A percentile compares a stretch with the other conserved stretches of the same genome.
Conservation (phyloP, 2,113 vertebrate species). For the Coracopsis vasa region DNA sequence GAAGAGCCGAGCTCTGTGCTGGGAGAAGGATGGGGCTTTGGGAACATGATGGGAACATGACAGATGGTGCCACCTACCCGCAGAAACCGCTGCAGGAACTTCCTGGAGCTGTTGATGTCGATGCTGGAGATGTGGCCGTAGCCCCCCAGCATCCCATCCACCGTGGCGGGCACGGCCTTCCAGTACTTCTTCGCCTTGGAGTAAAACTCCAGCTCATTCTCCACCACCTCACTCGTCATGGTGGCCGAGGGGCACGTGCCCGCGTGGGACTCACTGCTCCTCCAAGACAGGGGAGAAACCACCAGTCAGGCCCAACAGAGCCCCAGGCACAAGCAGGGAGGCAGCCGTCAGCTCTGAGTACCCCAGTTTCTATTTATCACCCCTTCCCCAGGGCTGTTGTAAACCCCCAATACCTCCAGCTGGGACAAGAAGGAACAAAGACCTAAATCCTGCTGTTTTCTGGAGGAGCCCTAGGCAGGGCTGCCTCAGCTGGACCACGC, state of each 20-base stretch:
- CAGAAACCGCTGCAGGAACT: slow-evolving; percentile 89
- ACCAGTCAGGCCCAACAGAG: accelerated
- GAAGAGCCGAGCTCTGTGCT: background rate
- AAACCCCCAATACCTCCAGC: background rate
- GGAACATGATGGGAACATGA: background rate
- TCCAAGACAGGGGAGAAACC: background rate
- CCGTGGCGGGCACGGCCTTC: slow-evolving; percentile 87
- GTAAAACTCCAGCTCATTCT: slow-evolving; percentile 86
- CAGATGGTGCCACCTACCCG: slow-evolving; percentile 76
- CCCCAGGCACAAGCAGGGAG: accelerated
- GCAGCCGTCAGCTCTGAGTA: background rate
- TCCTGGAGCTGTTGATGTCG: slow-evolving; percentile 91
- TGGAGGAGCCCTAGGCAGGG: background rate
- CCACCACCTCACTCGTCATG: slow-evolving; percentile 85
- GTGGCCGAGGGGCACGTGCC: background rate
- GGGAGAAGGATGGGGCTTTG: background rate
- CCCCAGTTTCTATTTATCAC: background rate
- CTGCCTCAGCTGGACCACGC: background rate
- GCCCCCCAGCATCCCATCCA: slow-evolving; percentile 96
- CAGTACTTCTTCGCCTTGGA: slow-evolving; percentile 93
- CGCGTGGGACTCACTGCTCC: background rate
- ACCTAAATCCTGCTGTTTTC: background rate
- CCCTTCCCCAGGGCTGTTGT: background rate
- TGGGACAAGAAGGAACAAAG: background rate
- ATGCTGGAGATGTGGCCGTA: slow-evolving; percentile 95